These are phyloP conservation scores for Lophius piscatorius DNA, from an alignment of 2,113 vertebrate species.

Conservation along the genomic window DNA sequence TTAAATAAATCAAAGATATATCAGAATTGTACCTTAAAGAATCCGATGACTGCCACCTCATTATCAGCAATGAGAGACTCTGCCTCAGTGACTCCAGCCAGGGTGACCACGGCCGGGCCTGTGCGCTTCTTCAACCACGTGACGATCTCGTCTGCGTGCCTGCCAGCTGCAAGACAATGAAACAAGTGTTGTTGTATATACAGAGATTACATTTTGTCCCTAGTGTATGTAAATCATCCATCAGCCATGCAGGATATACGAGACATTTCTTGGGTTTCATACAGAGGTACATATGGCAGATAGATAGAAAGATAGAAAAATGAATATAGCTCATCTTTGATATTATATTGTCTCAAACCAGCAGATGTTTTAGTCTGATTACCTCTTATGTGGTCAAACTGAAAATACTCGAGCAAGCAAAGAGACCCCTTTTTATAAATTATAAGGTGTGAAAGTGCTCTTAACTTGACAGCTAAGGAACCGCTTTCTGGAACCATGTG, in stretches of 20 bases:
- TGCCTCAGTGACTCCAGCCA: conserved; percentile 76
- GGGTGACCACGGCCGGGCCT: conserved; percentile 84
- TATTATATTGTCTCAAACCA: neutral
- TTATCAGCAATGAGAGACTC: conserved; percentile 86
- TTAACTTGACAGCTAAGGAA: too few relatives aligned
- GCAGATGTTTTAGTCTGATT: conserved; percentile 1
- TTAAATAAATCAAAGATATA: too few relatives aligned
- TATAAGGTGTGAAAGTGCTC: neutral
- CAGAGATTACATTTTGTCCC: too few relatives aligned
- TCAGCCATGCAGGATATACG: too few relatives aligned
- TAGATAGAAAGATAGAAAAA: too few relatives aligned
- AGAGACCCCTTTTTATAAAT: neutral
- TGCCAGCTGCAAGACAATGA: conserved; percentile 82
- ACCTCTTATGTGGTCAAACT: neutral
- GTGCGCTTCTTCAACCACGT: conserved; percentile 97
- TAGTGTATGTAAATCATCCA: too few relatives aligned
- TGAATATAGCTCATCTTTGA: conserved; percentile 8
- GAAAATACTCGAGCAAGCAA: neutral
- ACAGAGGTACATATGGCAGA: too few relatives aligned
- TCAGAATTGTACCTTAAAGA: conserved; percentile 89
- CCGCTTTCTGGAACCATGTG: too few relatives aligned
- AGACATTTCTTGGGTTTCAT: too few relatives aligned
- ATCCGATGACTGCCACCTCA: conserved; percentile 92
- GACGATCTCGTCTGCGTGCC: conserved; percentile 93
- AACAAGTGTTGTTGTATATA: neutral